Conservation (phyloP, 2,113 vertebrate genomes). For the Ptilonorhynchus violaceus region DNA sequence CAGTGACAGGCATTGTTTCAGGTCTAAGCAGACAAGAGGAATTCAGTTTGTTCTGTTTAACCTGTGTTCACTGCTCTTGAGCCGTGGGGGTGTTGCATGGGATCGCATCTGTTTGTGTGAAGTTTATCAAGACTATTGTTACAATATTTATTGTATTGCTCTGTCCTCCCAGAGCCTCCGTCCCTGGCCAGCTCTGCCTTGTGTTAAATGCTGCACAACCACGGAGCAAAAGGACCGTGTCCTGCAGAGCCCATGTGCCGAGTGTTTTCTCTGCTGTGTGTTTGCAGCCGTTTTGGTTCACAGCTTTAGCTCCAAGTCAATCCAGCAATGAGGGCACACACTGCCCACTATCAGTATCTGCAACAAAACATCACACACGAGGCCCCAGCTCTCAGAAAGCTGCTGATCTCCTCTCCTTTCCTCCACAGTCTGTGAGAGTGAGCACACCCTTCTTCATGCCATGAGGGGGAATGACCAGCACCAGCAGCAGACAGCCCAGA, state of each 20-base stretch:
- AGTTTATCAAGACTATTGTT: background rate
- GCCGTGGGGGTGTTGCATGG: fast-evolving
- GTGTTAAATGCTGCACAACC: background rate
- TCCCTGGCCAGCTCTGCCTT: background rate
- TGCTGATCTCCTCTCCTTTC: background rate
- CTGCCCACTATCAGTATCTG: background rate
- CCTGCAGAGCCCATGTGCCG: background rate
- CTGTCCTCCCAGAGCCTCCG: background rate
- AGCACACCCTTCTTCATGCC: background rate
- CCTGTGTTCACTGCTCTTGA: background rate
- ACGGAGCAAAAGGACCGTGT: fast-evolving
- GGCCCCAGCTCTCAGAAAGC: background rate
- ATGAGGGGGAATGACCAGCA: background rate
- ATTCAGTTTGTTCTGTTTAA: background rate
- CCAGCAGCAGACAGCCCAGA: background rate
- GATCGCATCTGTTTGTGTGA: background rate
- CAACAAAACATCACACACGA: background rate
- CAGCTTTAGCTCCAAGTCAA: background rate
- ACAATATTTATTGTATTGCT: background rate
- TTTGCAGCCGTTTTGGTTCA: background rate
- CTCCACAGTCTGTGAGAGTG: background rate
- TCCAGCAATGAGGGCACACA: background rate
- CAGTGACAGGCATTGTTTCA: background rate
- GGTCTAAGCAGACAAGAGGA: background rate
- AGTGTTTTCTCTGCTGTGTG: background rate